Evolutionary conservation across 1,140 invertebrate genomes (phyloP), one percentile per base, ranked within the genome.

Genomic region (Philopotamus ludificatus): DNA sequence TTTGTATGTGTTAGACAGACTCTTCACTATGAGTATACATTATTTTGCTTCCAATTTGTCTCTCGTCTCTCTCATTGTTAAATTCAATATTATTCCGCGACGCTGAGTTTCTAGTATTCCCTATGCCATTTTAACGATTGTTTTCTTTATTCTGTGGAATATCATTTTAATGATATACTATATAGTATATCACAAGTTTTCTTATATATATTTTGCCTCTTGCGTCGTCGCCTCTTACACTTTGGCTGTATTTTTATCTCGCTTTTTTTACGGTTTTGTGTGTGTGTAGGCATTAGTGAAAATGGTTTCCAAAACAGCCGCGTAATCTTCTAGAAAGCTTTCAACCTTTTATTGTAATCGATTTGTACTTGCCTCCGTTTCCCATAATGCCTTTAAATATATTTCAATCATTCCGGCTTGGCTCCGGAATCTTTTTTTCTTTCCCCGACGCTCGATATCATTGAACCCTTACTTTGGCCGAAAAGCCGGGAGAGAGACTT

Each of bases 331-430:
- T 55, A 39, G 63, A 68, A 65, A 68, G 67, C 67, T 62, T 65
- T 62, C 55, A 57, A 68, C 67, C 67, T 68, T 68, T 65, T 65
- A 68, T 68, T 68, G 67, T 68, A 68, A 68, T 68, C 62, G 67
- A 68, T 68, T 68, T 62, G 67, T 68, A 65, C 67, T 51, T 58
- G 55, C 61, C 62, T 50, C 51, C 55, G 44, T 60, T 60, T 60
- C 57, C 34, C 57, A 39, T 61, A 49, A 68, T 68, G 51, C 67
- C 62, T 68, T 64, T 61, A 65, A 65, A 68, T 65, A 65, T 63
- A 60, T 65, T 65, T 62, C 62, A 64, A 68, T 68, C 67, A 64
- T 61, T 64, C 61, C 61, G 44, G 51, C 39, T 45, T 55, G 44
- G 51, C 39, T 45, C 21, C 7, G 55, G 55, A 61, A 60, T 39